Percentiles rank a stretch among this genome's conserved stretches.
Conservation (phyloP, 2,797 vertebrate species). For the Arremon brunneinucha region DNA sequence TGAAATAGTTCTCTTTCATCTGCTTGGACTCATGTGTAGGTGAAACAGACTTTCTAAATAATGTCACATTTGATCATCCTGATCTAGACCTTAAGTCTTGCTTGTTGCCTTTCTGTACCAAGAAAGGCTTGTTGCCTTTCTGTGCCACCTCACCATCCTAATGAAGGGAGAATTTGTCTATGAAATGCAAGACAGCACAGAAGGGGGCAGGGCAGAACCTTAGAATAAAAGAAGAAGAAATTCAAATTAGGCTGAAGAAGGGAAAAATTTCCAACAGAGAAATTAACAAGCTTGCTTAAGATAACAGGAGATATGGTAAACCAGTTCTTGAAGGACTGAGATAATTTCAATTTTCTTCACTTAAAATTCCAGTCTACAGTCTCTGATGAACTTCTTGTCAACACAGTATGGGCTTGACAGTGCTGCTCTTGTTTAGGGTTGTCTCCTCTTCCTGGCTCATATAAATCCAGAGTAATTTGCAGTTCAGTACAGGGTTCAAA, state of each 20-base stretch:
- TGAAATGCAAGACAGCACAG: background rate
- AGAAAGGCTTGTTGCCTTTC: background rate
- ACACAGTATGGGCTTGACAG: background rate
- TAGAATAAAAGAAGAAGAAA: background rate
- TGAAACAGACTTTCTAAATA: background rate
- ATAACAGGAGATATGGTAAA: background rate
- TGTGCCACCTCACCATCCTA: background rate
- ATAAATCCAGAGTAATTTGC: background rate
- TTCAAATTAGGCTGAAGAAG: constrained; percentile 6
- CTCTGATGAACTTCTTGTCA: constrained; percentile 5
- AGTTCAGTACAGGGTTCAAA: background rate
- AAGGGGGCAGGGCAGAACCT: background rate
- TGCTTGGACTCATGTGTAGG: rapidly evolving
- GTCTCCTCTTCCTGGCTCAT: background rate
- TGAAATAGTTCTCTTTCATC: background rate
- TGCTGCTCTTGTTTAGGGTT: background rate
- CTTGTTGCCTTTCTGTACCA: background rate
- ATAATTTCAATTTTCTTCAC: constrained; percentile 6
- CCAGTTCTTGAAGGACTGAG: background rate
- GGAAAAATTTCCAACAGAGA: background rate
- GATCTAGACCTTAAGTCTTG: background rate
- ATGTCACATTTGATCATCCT: background rate
- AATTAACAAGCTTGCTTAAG: background rate
- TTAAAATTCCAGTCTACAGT: background rate
- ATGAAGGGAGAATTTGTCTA: background rate